A percentile compares a stretch with the other conserved stretches of the same genome.
phyloP scores from a whole-genome alignment of 2,113 vertebrate genomes.

The Calyptomena viridis region DNA sequence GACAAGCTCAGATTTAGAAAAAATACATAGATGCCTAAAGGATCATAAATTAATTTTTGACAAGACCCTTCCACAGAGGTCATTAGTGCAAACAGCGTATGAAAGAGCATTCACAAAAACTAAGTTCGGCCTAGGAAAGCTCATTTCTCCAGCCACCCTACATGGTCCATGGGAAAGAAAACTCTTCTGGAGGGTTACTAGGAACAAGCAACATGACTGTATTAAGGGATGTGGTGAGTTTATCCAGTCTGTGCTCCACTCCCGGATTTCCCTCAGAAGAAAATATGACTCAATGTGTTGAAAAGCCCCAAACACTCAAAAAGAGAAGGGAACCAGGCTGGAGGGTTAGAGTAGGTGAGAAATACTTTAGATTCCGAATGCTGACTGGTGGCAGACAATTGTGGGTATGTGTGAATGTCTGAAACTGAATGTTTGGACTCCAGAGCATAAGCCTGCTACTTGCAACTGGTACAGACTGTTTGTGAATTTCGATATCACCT shows the following conservation, averaged over 20 bases:
- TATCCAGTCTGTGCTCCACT: accelerated
- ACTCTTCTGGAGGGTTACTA: neutral
- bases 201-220: accelerated
- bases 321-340: neutral
- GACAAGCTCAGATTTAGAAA: neutral
- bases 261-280: neutral
- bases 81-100: neutral
- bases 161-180: neutral
- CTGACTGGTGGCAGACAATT: neutral
- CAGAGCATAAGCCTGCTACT: neutral
- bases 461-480: neutral
- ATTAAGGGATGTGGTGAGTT: neutral
- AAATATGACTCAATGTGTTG: neutral
- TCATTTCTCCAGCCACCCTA: neutral
- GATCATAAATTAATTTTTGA: neutral
- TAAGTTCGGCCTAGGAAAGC: neutral
- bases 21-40: neutral
- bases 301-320: neutral
- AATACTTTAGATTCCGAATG: neutral
- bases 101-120: neutral
- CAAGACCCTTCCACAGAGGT: neutral
- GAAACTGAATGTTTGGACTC: neutral
- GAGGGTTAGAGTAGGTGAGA: neutral
- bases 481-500: neutral
- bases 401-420: neutral